Conservation (phyloP, 1,140 invertebrate species). For the Physella acuta region DNA sequence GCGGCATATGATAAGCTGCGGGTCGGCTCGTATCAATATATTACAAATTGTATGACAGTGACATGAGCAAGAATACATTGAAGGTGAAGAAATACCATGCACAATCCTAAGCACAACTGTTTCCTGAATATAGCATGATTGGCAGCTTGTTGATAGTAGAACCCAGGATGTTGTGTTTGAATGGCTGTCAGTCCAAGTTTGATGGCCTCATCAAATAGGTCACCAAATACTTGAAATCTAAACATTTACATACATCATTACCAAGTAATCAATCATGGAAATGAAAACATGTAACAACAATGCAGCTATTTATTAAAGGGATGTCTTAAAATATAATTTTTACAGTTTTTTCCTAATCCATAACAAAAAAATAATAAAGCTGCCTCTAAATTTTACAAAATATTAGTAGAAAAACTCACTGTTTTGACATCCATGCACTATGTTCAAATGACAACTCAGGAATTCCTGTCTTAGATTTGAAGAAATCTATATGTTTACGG, state of each 20-base stretch:
- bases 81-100: conserved; percentile 70
- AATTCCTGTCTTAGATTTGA: conserved; percentile 73
- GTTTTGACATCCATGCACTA: conserved; percentile 93
- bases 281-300: no score
- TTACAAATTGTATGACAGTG: no score
- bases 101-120: conserved; percentile 73
- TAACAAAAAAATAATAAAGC: no score
- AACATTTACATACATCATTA: no score
- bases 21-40: no score
- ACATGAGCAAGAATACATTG: no score
- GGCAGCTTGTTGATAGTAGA: conserved; percentile 93
- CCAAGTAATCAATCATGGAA: no score
- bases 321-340: no score
- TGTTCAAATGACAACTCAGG: conserved; percentile 88
- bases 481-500: conserved; percentile 85
- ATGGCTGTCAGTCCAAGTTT: conserved; percentile 83
- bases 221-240: conserved; percentile 75
- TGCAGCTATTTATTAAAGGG: no score
- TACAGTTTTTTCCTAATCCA: no score
- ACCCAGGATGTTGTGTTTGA: conserved; percentile 93
- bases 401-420: conserved; percentile 70
- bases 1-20: no score
- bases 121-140: conserved; percentile 80
- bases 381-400: no score
- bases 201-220: conserved; percentile 93